Conservation (phyloP, 2,113 vertebrate species). For the Paracanthobrama guichenoti region DNA sequence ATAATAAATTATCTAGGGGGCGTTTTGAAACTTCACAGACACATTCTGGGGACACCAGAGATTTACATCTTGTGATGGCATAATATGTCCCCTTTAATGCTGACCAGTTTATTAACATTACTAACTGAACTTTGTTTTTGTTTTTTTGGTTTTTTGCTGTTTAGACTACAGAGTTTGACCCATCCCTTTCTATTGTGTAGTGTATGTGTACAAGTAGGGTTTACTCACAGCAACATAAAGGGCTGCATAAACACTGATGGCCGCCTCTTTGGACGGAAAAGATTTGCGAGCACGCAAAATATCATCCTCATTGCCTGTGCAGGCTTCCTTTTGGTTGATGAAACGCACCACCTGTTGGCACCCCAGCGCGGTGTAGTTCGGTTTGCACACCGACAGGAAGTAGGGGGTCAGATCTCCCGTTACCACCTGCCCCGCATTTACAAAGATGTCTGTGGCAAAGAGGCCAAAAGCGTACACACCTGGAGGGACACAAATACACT, state of each 20-base stretch:
- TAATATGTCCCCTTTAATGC: no score
- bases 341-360: conserved; percentile 81
- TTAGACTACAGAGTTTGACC: background rate
- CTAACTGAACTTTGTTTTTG: no score
- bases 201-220: background rate
- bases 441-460: conserved; percentile 89
- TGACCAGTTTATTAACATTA: no score
- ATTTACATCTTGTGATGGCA: no score
- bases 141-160: background rate
- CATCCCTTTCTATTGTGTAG: background rate
- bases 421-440: conserved; percentile 89
- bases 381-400: conserved; percentile 87
- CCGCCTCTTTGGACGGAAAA: conserved; percentile 89
- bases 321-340: conserved; percentile 81
- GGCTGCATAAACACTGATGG: conserved; percentile 83
- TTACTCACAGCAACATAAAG: conserved; percentile 84
- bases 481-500: conserved; percentile 53
- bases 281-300: conserved; percentile 84
- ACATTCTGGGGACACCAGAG: no score
- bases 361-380: conserved; percentile 89
- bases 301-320: conserved; percentile 82
- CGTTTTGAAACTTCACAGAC: no score
- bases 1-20: no score
- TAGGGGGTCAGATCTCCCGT: conserved; percentile 89
- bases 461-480: conserved; percentile 90